A percentile compares a stretch with the other conserved stretches of the same genome.
phyloP scores from a whole-genome alignment of 1,140 invertebrate genomes.

The Ladona fulva region DNA sequence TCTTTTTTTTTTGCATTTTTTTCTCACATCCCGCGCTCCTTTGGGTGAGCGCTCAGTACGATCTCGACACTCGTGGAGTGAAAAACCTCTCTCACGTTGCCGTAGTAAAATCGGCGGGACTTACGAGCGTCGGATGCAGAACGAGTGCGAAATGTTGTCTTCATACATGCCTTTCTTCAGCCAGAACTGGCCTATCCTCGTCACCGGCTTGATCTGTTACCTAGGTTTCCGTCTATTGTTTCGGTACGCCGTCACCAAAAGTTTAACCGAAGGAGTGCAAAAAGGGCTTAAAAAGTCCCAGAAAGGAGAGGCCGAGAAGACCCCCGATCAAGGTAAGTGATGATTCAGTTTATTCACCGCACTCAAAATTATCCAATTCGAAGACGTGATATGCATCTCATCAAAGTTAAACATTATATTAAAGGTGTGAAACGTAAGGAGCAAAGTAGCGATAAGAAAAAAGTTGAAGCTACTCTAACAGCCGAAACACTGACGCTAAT shows the following conservation, averaged over 20 bases:
- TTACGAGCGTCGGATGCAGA: background rate
- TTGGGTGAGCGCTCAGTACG: background rate
- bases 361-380: no score
- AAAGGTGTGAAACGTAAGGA: no score
- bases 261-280: background rate
- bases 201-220: background rate
- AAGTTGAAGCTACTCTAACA: no score
- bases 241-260: background rate
- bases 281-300: background rate
- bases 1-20: no score
- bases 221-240: background rate
- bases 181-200: background rate
- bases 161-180: background rate
- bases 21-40: background rate
- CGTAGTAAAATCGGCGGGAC: background rate
- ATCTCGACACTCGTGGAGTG: background rate
- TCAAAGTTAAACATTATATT: no score
- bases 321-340: background rate
- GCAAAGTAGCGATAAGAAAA: no score
- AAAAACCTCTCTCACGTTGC: background rate
- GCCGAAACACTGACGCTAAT: no score
- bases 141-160: background rate
- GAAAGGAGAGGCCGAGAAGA: background rate
- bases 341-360: no score
- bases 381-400: no score